Evolutionary conservation across 2,888 invertebrate genomes (phyloP).

Genomic region (Heliconius hortense): DNA sequence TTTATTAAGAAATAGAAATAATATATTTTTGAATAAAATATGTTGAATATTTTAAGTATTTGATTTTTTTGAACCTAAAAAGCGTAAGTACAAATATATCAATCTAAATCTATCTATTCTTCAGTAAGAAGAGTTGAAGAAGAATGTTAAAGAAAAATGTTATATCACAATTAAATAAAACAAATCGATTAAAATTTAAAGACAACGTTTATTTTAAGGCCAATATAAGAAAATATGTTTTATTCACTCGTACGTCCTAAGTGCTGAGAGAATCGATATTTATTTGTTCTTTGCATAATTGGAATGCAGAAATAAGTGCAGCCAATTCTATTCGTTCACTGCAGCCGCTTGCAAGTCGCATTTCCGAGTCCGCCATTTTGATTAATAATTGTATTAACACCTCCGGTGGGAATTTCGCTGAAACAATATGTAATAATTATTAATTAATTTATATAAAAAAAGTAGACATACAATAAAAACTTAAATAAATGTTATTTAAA

Average conservation of each 20-base stretch:
- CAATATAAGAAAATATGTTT: neutral
- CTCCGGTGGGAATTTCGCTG: constrained; percentile 93
- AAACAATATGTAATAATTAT: constrained; percentile 25
- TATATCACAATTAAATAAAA: neutral
- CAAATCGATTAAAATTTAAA: neutral
- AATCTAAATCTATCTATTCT: neutral
- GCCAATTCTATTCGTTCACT: constrained; percentile 95
- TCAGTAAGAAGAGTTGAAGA: neutral
- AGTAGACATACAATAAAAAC: neutral
- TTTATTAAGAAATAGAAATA: constrained; percentile 13
- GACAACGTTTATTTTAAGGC: constrained; percentile 5
- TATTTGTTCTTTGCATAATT: constrained; percentile 85
- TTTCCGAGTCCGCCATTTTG: constrained; percentile 95
- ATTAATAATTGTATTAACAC: constrained; percentile 90
- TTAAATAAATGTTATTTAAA: neutral
- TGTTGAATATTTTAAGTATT: neutral
- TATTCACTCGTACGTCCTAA: constrained; percentile 17
- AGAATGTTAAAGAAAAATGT: neutral
- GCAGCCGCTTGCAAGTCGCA: constrained; percentile 91
- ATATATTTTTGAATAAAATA: constrained; percentile 20
- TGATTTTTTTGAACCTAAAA: neutral
- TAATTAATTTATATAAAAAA: neutral
- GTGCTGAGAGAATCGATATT: constrained; percentile 47
- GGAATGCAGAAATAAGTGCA: constrained; percentile 94
- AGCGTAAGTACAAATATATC: neutral